Conservation (phyloP, 2,113 vertebrate species). For the Protobothrops flavoviridis region DNA sequence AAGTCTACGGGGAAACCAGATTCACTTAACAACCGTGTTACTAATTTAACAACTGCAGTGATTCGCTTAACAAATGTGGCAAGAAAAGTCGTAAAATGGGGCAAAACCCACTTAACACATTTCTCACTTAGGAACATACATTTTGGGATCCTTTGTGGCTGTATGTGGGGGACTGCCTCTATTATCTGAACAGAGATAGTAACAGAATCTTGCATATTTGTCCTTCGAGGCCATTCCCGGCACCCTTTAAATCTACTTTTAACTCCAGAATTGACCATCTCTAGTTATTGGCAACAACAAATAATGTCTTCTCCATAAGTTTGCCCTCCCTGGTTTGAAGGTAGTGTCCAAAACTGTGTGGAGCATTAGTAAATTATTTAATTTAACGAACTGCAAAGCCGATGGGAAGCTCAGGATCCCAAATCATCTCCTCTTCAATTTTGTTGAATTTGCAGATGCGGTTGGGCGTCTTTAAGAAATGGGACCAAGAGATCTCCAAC, state of each 20-base stretch:
- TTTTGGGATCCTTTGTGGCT: no score
- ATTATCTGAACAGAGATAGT: background rate
- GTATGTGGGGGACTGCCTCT: no score
- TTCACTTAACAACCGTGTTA: no score
- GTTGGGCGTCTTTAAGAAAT: background rate
- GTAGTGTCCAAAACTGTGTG: background rate
- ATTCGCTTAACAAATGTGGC: no score
- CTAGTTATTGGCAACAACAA: background rate
- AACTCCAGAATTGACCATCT: no score
- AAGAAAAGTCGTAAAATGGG: no score
- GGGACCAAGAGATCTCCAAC: background rate
- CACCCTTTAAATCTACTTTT: no score
- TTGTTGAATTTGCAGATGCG: background rate
- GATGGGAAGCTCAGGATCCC: background rate
- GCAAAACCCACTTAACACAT: no score
- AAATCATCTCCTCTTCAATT: background rate
- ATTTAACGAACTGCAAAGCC: background rate
- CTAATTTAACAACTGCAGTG: no score
- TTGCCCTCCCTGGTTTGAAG: background rate
- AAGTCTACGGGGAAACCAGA: no score
- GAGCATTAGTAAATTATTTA: background rate
- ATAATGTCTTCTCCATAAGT: background rate
- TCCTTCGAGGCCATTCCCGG: background rate
- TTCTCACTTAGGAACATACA: no score
- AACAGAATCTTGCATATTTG: background rate